phyloP scores from a whole-genome alignment of 2,888 invertebrate genomes.

The Mesoligia furuncula region DNA sequence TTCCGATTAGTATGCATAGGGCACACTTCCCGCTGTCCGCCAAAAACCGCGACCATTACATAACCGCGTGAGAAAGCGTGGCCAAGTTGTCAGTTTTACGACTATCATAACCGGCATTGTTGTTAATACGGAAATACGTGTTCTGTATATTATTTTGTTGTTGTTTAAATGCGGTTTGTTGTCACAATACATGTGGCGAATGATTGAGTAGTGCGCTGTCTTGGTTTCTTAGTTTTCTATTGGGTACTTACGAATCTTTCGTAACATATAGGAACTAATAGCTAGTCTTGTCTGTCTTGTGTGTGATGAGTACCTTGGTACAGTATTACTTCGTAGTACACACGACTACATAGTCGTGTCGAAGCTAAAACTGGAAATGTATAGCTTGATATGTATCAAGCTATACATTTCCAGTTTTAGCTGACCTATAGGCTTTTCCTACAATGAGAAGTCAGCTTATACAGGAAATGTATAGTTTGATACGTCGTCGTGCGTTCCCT shows the following conservation, averaged over 20 bases:
- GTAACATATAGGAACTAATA: slow-evolving; percentile 11
- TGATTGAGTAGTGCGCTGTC: slow-evolving; percentile 34
- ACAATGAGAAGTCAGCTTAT: neutral
- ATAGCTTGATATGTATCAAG: too few relatives aligned
- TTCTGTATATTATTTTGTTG: slow-evolving; percentile 43
- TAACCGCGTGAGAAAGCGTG: slow-evolving; percentile 67
- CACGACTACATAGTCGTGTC: too few relatives aligned
- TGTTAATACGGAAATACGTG: slow-evolving; percentile 64
- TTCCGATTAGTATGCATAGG: slow-evolving; percentile 59
- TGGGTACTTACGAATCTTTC: slow-evolving; percentile 5
- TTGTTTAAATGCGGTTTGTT: slow-evolving; percentile 45
- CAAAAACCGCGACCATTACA: slow-evolving; percentile 55
- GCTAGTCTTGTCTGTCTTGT: neutral
- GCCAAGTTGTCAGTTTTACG: slow-evolving; percentile 62
- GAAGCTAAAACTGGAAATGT: too few relatives aligned
- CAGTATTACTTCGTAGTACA: neutral
- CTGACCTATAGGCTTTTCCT: neutral
- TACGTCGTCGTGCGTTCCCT: neutral
- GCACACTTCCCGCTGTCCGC: slow-evolving; percentile 49
- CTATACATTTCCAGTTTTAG: neutral
- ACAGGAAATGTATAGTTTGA: neutral
- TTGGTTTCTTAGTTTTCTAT: slow-evolving; percentile 2
- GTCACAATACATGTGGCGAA: slow-evolving; percentile 45
- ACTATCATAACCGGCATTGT: slow-evolving; percentile 52
- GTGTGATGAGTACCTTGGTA: neutral